These are phyloP conservation scores for Phortica okadai DNA, from an alignment of 2,888 invertebrate genomes.

Conservation along the genomic window DNA sequence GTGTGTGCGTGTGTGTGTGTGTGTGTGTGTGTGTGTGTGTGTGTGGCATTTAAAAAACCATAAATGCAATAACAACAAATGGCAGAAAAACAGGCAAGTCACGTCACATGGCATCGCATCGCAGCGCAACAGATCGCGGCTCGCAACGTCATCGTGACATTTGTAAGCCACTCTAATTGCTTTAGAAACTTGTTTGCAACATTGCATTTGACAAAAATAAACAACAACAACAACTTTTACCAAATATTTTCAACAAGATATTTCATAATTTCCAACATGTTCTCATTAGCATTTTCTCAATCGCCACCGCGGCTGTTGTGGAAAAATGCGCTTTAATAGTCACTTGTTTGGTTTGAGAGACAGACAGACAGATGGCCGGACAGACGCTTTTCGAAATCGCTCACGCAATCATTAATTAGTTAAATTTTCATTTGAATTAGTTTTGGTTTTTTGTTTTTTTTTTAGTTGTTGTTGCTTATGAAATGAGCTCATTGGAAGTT, in stretches of 20 bases:
- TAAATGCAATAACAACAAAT: conserved; percentile 12
- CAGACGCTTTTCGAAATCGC: neutral
- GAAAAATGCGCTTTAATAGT: no score
- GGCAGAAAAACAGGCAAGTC: conserved; percentile 14
- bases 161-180: conserved; percentile 61
- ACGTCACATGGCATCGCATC: neutral
- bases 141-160: conserved; percentile 48
- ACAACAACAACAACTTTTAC: conserved; percentile 6
- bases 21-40: conserved; percentile 38
- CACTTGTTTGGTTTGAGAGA: neutral
- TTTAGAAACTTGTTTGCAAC: conserved; percentile 35
- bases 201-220: conserved; percentile 8
- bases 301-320: no score
- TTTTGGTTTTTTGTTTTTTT: neutral
- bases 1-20: conserved; percentile 14
- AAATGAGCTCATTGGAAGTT: no score
- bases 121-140: conserved; percentile 45
- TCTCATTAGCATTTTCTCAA: neutral
- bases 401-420: neutral
- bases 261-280: neutral
- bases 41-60: conserved; percentile 47
- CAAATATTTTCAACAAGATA: neutral
- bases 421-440: neutral
- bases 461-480: neutral
- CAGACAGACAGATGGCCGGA: neutral